A percentile compares a stretch with the other conserved stretches of the same genome.
phyloP scores from a whole-genome alignment of 2,113 vertebrate species.

The Neodontobutis hainanensis region DNA sequence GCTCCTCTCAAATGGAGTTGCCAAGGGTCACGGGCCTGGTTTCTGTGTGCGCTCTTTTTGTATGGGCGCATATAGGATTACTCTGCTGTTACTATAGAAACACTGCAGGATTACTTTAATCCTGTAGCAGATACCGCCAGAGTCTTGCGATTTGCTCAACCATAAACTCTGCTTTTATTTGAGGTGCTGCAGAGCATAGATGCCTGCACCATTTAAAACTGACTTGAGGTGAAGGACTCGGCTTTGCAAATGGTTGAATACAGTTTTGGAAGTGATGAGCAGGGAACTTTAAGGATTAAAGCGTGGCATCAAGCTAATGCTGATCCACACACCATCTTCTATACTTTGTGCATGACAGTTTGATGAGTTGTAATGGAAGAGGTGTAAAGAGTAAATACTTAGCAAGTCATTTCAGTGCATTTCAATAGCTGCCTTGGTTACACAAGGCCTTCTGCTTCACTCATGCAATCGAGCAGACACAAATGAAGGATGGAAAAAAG shows the following conservation, averaged over 20 bases:
- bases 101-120: constrained; percentile 44
- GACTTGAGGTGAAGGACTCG: constrained; percentile 10
- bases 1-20: neutral
- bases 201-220: neutral
- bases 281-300: constrained; percentile 6
- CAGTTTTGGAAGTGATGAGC: neutral
- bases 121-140: constrained; percentile 15
- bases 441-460: no score
- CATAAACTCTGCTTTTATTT: constrained; percentile 20
- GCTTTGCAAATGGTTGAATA: neutral
- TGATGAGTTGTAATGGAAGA: neutral
- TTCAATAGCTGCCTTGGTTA: neutral
- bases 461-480: no score
- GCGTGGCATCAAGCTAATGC: neutral
- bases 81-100: constrained; percentile 31
- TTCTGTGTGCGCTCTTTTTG: neutral
- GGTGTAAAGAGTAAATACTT: neutral
- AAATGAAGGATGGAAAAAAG: no score
- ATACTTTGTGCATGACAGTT: constrained; percentile 3
- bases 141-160: constrained; percentile 13
- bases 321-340: neutral
- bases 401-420: neutral
- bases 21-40: neutral
- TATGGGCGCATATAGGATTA: constrained; percentile 11
- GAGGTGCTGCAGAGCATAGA: neutral